Percentiles rank a stretch among this genome's conserved stretches.
Conservation (phyloP, 2,113 vertebrate species). For the Oreotrochilus melanogaster region DNA sequence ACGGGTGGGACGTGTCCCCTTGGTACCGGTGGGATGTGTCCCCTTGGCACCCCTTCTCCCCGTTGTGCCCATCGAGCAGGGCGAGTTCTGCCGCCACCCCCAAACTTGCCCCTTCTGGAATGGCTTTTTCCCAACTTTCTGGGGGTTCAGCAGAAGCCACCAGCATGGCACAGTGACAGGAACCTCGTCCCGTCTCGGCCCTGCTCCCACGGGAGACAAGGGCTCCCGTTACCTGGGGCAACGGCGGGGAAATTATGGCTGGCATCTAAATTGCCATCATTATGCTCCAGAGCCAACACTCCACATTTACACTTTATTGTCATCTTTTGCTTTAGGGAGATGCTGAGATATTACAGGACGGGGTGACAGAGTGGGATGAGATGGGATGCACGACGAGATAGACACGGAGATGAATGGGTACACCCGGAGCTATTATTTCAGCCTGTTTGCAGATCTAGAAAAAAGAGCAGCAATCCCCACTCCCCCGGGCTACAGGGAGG, state of each 20-base stretch:
- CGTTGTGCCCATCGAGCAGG: too few species aligned
- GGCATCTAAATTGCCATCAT: conserved; percentile 67
- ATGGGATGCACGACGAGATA: neutral
- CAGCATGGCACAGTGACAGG: neutral
- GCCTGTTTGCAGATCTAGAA: neutral
- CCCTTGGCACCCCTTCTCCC: too few species aligned
- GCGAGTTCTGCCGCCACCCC: neutral
- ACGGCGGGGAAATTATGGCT: conserved; percentile 54
- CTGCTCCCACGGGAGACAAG: conserved; percentile 33
- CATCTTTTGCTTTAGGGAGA: conserved; percentile 63
- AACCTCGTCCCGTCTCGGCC: conserved; percentile 37
- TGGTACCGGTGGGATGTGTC: too few species aligned
- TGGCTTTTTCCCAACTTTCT: neutral
- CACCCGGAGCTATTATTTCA: conserved; percentile 36
- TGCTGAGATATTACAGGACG: conserved; percentile 42
- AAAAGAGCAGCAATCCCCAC: neutral
- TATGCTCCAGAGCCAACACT: conserved; percentile 68
- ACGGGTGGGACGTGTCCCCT: too few species aligned
- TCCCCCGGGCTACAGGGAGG: neutral
- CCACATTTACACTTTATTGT: conserved; percentile 64
- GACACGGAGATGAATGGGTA: conserved; percentile 32
- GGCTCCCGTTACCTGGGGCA: conserved; percentile 65
- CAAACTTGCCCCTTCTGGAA: neutral
- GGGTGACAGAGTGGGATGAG: conserved; percentile 35
- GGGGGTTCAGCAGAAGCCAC: neutral